Base-by-base conservation (phyloP, 2,113 vertebrate genomes). In the Brachyhypopomus occidentalis region DNA sequence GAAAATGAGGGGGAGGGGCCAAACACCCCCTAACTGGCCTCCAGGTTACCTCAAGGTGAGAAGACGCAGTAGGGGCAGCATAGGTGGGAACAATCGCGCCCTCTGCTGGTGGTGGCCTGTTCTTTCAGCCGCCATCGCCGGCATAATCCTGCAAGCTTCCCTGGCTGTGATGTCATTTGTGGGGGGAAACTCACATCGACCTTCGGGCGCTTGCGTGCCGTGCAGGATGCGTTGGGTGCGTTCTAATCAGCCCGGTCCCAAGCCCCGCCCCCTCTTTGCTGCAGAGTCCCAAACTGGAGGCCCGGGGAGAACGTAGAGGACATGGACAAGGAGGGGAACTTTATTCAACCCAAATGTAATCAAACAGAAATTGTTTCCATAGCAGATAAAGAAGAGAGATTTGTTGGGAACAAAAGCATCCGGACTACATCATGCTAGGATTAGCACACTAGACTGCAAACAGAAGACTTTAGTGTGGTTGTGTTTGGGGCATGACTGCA, bases 81-180 rank as follows among this genome's bases (percentile, higher is more conserved):
- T 0, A 12, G 62, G 52, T 48, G 38, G 36, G 60, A 67, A 63
- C 78, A 72, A 75, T 71, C 45, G n/a, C 71, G 36, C 41, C 63
- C 38, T 48, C 27, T 67, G 25, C 55, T 75, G 45, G 45, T 23
- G 69, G 34, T 16, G 30, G 25, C 34, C 27, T 55, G 34, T 30
- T 70, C 22, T 41, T 84, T 74, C 12, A 64, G 3, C 19, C 20
- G 27, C 64, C 69, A 52, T 38, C 11, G 71, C 36, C 6, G 17
- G 55, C 48, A 22, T 56, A 22, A 78, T 19, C 60, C 45, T 22
- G 20, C 34, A 11, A 60, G 71, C 14, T 73, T 74, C 77, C 63
- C 55, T 66, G 41, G 2, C 27, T n/a, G 9, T 17, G 72, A 4
- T 25, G 22, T 14, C 2, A 14, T 19, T 8, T 45, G 12, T 11